Evolutionary conservation across 2,113 vertebrate species (phyloP).

Genomic region (Ia io): DNA sequence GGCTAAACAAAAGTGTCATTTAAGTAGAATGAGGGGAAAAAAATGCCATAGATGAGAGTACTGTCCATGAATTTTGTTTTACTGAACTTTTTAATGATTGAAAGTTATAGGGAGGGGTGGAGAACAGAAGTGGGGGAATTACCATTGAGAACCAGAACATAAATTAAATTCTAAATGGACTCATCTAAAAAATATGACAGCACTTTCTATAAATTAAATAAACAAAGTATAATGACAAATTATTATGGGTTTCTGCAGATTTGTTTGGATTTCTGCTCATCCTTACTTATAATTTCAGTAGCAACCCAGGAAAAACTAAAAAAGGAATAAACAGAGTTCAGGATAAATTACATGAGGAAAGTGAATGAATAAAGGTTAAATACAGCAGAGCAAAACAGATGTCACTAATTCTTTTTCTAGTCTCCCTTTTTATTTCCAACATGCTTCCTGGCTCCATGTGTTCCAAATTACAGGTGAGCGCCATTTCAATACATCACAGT

Average conservation of each 20-base stretch:
- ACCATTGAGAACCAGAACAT: not conserved
- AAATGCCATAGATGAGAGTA: not conserved
- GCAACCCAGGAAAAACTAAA: not conserved
- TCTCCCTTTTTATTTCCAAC: conserved; percentile 17
- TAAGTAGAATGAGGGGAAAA: not conserved
- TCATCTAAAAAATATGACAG: not conserved
- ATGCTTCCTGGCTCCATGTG: not conserved
- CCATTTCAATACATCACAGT: not conserved
- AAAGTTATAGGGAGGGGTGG: not conserved
- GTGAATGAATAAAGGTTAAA: conserved; percentile 6
- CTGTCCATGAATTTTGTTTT: not conserved
- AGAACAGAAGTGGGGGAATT: not conserved
- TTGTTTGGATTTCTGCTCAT: not conserved
- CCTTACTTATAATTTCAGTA: not conserved
- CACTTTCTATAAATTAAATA: not conserved
- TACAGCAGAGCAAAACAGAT: not conserved
- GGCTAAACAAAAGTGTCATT: not conserved
- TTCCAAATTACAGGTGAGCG: not conserved
- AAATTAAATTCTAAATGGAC: not conserved
- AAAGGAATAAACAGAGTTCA: not conserved
- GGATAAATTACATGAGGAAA: not conserved
- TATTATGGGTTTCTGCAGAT: not conserved
- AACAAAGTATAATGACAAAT: not conserved
- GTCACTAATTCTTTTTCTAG: not conserved
- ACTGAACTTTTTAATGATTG: not conserved